A percentile compares a stretch with the other conserved stretches of the same genome.
These are phyloP conservation scores for Hozukius guyotensis DNA, from an alignment of 2,797 vertebrate species.

Conservation along the genomic window DNA sequence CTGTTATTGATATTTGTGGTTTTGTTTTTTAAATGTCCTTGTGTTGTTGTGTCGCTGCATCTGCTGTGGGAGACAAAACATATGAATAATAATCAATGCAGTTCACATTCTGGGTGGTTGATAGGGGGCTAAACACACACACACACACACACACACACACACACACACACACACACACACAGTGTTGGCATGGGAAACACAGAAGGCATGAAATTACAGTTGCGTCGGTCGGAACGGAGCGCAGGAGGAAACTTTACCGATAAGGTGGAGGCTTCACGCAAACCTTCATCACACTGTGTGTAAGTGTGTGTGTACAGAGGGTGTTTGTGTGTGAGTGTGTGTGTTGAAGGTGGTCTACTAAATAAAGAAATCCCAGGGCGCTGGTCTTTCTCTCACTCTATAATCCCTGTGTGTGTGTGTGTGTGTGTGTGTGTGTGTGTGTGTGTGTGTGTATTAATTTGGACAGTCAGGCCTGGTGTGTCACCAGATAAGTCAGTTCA, in stretches of 20 bases:
- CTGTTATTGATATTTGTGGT: not conserved
- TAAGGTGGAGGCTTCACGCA: constrained; percentile 73
- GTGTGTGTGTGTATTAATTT: constrained; percentile 65
- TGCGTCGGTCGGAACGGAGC: constrained; percentile 72
- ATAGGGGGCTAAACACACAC: constrained; percentile 16
- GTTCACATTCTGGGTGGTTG: constrained; percentile 4
- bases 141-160: not conserved
- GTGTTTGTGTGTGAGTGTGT: constrained; percentile 1
- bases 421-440: constrained; percentile 44
- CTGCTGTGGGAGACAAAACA: constrained; percentile 22
- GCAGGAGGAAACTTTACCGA: constrained; percentile 69
- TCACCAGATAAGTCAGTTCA: constrained; percentile 77
- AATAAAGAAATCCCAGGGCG: constrained; percentile 42
- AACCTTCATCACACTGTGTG: constrained; percentile 63
- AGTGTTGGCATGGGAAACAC: constrained; percentile 38
- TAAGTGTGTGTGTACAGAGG: constrained; percentile 8
- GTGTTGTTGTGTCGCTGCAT: not conserved
- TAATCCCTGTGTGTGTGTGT: constrained; percentile 45
- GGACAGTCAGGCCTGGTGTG: constrained; percentile 67
- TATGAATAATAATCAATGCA: constrained; percentile 31
- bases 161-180: constrained; percentile 12
- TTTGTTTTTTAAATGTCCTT: not conserved
- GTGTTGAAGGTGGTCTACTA: constrained; percentile 10
- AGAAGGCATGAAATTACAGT: constrained; percentile 79
- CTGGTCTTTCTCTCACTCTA: constrained; percentile 15